Evolutionary conservation across 2,797 vertebrate genomes (phyloP).

Genomic region (Enteromius thamalakanensis): DNA sequence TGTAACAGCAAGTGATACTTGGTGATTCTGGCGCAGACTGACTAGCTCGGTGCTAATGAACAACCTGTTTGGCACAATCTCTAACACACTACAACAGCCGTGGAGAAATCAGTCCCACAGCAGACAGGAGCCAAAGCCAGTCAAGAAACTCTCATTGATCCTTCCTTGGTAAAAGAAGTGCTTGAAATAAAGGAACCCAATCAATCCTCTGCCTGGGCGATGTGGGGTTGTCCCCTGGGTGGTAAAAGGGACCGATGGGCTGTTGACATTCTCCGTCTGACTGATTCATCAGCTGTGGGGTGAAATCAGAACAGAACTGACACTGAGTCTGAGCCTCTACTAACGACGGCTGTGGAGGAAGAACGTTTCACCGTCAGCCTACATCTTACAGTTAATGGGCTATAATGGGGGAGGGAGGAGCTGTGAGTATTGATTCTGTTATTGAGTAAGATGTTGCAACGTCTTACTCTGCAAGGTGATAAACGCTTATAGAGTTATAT

Average conservation of each 20-base stretch:
- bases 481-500: slow-evolving; percentile 36
- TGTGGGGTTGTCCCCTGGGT: slow-evolving; percentile 41
- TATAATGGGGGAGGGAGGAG: slow-evolving; percentile 31
- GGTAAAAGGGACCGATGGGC: slow-evolving; percentile 28
- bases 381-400: slow-evolving; percentile 22
- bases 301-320: slow-evolving; percentile 36
- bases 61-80: slow-evolving; percentile 37
- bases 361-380: neutral
- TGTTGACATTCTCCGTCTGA: slow-evolving; percentile 39
- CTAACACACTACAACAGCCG: slow-evolving; percentile 29
- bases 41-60: slow-evolving; percentile 19
- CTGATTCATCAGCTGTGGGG: slow-evolving; percentile 48
- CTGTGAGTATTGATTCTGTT: slow-evolving; percentile 37
- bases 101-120: slow-evolving; percentile 50
- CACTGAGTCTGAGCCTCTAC: slow-evolving; percentile 9
- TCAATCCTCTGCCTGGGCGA: slow-evolving; percentile 48
- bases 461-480: slow-evolving; percentile 39
- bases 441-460: slow-evolving; percentile 37
- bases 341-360: neutral
- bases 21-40: slow-evolving; percentile 23
- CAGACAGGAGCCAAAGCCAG: slow-evolving; percentile 47
- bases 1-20: slow-evolving; percentile 18
- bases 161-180: slow-evolving; percentile 45
- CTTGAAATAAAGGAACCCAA: slow-evolving; percentile 51
- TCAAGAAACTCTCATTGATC: slow-evolving; percentile 59